Conservation (phyloP, 92 coral and sea anemone genomes). For the Montipora capitata region DNA sequence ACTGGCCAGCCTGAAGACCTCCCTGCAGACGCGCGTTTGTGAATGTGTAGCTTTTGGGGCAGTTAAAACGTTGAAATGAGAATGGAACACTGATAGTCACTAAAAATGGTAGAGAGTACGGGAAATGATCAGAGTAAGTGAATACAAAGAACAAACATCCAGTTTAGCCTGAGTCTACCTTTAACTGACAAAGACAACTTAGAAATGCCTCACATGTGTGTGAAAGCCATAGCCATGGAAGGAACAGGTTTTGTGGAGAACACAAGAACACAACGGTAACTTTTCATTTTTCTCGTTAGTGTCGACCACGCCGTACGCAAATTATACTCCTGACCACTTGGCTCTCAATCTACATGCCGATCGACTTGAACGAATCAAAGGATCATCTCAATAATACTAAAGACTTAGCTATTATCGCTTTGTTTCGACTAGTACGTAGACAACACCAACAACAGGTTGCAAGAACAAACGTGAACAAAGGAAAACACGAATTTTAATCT, state of each 20-base stretch:
- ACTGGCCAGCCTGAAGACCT: constrained; percentile 66
- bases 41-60: constrained; percentile 70
- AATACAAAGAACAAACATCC: neutral
- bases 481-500: neutral
- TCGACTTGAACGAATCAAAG: neutral
- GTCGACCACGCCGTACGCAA: neutral
- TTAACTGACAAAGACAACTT: neutral
- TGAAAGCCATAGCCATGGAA: too few species aligned
- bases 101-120: neutral
- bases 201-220: neutral
- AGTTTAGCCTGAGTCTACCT: neutral
- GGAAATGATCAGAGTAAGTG: neutral
- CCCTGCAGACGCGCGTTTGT: constrained; percentile 74
- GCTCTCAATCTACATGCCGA: neutral
- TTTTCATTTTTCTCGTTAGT: neutral
- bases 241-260: neutral
- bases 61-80: constrained; percentile 48
- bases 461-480: neutral
- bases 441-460: neutral
- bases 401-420: neutral
- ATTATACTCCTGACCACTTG: too few species aligned
- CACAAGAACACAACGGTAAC: neutral
- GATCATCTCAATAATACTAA: neutral
- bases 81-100: constrained; percentile 17
- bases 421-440: neutral